phyloP scores from a whole-genome alignment of 1,140 invertebrate genomes.

The Heterodera schachtii region DNA sequence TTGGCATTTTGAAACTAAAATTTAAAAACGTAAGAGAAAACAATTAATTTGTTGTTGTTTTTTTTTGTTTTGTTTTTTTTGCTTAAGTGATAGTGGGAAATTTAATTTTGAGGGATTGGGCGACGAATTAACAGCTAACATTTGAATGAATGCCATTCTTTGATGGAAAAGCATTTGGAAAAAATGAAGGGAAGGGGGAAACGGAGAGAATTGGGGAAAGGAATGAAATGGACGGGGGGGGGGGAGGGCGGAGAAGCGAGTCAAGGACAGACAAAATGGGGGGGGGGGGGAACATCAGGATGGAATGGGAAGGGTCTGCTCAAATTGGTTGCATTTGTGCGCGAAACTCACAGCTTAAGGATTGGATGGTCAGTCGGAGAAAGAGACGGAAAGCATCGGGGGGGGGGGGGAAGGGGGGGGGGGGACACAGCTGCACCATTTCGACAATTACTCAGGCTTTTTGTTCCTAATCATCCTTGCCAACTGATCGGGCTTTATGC shows the following conservation, averaged over 20 bases:
- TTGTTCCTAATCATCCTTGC: conserved; percentile 2
- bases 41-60: no score
- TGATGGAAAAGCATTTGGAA: no score
- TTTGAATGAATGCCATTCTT: no score
- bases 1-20: no score
- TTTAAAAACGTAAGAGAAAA: no score
- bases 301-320: conserved; percentile 1
- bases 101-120: no score
- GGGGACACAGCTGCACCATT: neutral
- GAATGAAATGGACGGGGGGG: neutral
- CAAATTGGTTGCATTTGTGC: conserved; percentile 3
- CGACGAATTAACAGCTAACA: no score
- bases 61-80: no score
- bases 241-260: neutral
- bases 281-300: neutral
- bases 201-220: neutral
- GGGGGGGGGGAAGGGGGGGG: neutral
- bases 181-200: no score
- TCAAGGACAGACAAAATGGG: neutral
- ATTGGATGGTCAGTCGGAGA: neutral
- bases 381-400: neutral
- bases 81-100: no score
- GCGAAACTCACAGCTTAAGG: neutral
- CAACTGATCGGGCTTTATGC: conserved; percentile 8
- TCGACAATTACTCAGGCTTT: neutral